Evolutionary conservation across 2,113 vertebrate species (phyloP).

Genomic region (Notothenia coriiceps): DNA sequence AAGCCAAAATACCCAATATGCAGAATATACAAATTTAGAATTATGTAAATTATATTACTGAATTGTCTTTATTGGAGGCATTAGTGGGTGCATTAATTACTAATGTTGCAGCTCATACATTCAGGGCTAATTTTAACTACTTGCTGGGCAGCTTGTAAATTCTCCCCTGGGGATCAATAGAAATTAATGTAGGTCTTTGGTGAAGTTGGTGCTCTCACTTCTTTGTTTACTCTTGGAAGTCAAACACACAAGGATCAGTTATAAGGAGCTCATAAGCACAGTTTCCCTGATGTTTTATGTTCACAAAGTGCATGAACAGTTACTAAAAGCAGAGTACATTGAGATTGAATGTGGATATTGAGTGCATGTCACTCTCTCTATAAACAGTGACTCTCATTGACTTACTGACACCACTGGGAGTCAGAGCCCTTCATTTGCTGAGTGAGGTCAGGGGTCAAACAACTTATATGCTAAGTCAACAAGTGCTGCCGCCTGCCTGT

Average conservation of each 20-base stretch:
- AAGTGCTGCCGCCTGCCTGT: constrained; percentile 57
- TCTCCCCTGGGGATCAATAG: neutral
- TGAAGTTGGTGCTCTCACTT: neutral
- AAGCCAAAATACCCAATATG: neutral
- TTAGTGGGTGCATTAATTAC: neutral
- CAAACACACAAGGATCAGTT: neutral
- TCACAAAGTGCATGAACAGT: neutral
- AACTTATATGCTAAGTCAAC: constrained; percentile 62
- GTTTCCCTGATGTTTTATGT: neutral
- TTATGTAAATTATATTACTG: neutral
- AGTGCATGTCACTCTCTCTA: neutral
- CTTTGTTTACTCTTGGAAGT: neutral
- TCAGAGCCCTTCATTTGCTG: constrained; percentile 35
- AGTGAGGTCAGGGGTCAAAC: constrained; percentile 55
- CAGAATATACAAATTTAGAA: neutral
- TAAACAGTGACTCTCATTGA: neutral
- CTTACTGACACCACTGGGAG: constrained; percentile 13
- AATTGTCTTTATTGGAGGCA: neutral
- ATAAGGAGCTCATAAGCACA: neutral
- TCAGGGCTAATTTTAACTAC: neutral
- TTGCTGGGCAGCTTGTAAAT: neutral
- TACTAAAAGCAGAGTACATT: neutral
- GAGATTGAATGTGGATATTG: neutral
- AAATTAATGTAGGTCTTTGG: neutral
- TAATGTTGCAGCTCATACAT: neutral